Conservation (phyloP, 1,140 invertebrate genomes). For the Neuroterus valhalla region DNA sequence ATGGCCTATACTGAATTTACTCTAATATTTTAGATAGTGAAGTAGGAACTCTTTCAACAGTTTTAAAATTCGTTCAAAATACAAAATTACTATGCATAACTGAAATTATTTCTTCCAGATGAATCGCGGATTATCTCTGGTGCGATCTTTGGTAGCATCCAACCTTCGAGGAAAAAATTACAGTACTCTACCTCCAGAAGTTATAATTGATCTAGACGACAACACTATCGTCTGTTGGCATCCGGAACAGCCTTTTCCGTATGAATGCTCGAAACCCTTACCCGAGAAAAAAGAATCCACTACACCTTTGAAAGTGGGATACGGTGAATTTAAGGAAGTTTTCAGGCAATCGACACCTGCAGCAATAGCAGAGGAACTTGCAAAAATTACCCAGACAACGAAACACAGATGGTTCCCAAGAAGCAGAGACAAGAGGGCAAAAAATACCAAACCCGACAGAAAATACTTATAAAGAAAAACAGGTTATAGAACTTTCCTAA, state of each 20-base stretch:
- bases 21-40: too few species aligned
- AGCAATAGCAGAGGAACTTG: slow-evolving; percentile 80
- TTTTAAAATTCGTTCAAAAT: too few species aligned
- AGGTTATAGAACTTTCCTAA: slow-evolving; percentile 5
- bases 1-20: too few species aligned
- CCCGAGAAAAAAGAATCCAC: slow-evolving; percentile 71
- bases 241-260: slow-evolving; percentile 87
- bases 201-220: slow-evolving; percentile 82
- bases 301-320: slow-evolving; percentile 79
- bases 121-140: neutral
- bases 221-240: slow-evolving; percentile 91
- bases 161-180: slow-evolving; percentile 45
- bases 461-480: slow-evolving; percentile 80
- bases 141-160: neutral
- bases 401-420: slow-evolving; percentile 88
- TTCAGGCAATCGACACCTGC: slow-evolving; percentile 80
- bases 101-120: neutral
- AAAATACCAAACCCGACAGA: slow-evolving; percentile 81
- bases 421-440: slow-evolving; percentile 80
- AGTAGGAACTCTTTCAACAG: too few species aligned
- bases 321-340: slow-evolving; percentile 78
- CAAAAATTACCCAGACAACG: slow-evolving; percentile 85
- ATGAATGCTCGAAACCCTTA: slow-evolving; percentile 86
- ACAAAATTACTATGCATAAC: too few species aligned
- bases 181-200: slow-evolving; percentile 65